Base-by-base conservation (phyloP, 1,140 invertebrate species). In the Gryllus bimaculatus region DNA sequence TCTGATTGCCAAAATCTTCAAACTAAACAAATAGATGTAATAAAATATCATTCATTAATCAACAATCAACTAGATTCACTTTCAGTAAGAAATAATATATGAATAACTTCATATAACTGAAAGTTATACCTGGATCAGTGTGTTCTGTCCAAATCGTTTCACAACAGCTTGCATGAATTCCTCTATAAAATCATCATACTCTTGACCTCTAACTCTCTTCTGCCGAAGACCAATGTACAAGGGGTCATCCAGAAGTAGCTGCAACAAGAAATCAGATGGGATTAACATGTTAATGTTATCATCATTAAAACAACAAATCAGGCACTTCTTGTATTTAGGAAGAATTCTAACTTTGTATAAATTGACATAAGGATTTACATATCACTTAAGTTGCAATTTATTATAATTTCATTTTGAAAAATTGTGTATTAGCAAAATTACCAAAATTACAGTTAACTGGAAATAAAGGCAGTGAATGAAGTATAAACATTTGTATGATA, bases 111-210 rank as follows among this genome's bases (percentile, higher is more conserved):
- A 66, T 18, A 66, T 1, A 18, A 18, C 7, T 66, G 54, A 66
- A 66, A 66, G 54, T 66, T 66, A 66, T 66, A 83, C 83, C 81
- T 87, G 89, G 77, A 95, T 95, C 8, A 96, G 87, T 54, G 91
- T 92, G 83, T 93, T 95, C 83, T 93, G 91, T 0, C 94, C 94
- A 83, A 91, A 98, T 81, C 95, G 90, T 80, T 90, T 89, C 0
- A 98, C 92, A 20, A 93, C 93, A 0, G 97, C 95, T 75, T 92
- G 84, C 96, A 99, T 98, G 85, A 99, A 99, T 88, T 99, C 98
- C 75, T 99, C 97, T 73, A 99, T 88, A 80, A 99, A 94, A 8
- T 94, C 93, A 84, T 99, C 96, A 86, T 98, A 99, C 79, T 91
- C 89, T 39, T 88, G 81, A 0, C 96, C 96, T 7, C 90, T 91